Evolutionary conservation across 2,113 vertebrate species (phyloP), one percentile per base, ranked within the genome.

Genomic region (Ptilorrhoa leucosticta): DNA sequence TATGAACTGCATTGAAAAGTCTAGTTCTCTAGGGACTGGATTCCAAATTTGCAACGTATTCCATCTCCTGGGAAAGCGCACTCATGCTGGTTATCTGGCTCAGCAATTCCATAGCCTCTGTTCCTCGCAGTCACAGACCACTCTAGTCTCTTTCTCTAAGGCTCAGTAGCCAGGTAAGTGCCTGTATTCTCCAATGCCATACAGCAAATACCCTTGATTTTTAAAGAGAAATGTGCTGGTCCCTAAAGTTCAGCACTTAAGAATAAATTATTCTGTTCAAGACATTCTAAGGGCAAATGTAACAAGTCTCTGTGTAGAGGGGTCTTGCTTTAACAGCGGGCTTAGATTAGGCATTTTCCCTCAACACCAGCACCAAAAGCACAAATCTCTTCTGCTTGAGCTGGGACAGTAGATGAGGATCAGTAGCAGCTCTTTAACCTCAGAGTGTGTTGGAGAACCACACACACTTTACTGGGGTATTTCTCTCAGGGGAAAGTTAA

Each of bases 401-500:
- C 78, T 96, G 75, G 63, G 82, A 57, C 30, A 39, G 30, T 16
- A 82, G 73, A 83, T 72, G 77, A 91, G 61, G 60, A 68, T 89
- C 53, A 72, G 81, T 56, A 90, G 79, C 68, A 58, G 83, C 56
- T 96, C 71, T 91, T 81, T 78, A 90, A 85, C 66, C 77, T 93
- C 75, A 40, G 75, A 70, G 37, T 56, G 54, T 58, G 60, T 53
- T 89, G 84, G 53, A 93, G n/a, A 71, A 63, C 77, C 33, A 23
- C 24, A 61, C 73, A 65, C 50, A 47, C 69, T 87, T 93, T 60
- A 83, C 76, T 68, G 89, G 64, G 76, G 56, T 92, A 68, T 88
- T 95, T 89, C 76, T 91, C 94, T 96, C 94, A 96, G 96, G 94
- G 88, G 90, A 93, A 94, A 81, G 45, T 78, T 63, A 81, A 85